phyloP scores from a whole-genome alignment of 2,888 invertebrate species.

The Drymonia ruficornis region DNA sequence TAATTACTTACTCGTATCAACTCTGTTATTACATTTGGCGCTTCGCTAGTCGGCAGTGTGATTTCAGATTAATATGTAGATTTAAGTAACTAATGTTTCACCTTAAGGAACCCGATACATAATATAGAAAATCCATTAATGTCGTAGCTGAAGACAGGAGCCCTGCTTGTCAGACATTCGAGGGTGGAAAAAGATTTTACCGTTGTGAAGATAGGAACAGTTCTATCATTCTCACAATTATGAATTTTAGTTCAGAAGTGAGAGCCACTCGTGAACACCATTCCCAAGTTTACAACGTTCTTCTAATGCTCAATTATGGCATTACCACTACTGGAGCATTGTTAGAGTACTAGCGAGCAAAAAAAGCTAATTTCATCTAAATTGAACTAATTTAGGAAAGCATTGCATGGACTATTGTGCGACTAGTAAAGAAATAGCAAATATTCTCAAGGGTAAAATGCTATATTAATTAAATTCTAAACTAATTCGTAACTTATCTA shows the following conservation, averaged over 20 bases:
- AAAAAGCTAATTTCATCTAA: slow-evolving; percentile 64
- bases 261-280: slow-evolving; percentile 29
- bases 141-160: slow-evolving; percentile 80
- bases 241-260: slow-evolving; percentile 26
- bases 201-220: slow-evolving; percentile 58
- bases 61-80: neutral
- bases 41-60: slow-evolving; percentile 1
- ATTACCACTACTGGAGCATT: slow-evolving; percentile 55
- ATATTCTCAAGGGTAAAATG: slow-evolving; percentile 34
- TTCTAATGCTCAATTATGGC: slow-evolving; percentile 76
- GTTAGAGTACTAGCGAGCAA: slow-evolving; percentile 60
- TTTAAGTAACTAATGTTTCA: neutral
- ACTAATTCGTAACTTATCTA: slow-evolving; percentile 23
- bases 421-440: slow-evolving; percentile 54
- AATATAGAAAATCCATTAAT: slow-evolving; percentile 11
- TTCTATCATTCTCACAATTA: slow-evolving; percentile 9
- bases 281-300: slow-evolving; percentile 61
- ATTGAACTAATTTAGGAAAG: slow-evolving; percentile 63
- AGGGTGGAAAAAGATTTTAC: slow-evolving; percentile 49
- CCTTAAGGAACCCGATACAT: slow-evolving; percentile 17
- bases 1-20: neutral
- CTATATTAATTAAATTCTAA: slow-evolving; percentile 23
- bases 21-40: neutral
- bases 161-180: slow-evolving; percentile 80
- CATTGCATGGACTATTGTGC: slow-evolving; percentile 73